Evolutionary conservation across 2,888 invertebrate genomes (phyloP), one percentile per base, ranked within the genome.

Genomic region (Agrochola macilenta): DNA sequence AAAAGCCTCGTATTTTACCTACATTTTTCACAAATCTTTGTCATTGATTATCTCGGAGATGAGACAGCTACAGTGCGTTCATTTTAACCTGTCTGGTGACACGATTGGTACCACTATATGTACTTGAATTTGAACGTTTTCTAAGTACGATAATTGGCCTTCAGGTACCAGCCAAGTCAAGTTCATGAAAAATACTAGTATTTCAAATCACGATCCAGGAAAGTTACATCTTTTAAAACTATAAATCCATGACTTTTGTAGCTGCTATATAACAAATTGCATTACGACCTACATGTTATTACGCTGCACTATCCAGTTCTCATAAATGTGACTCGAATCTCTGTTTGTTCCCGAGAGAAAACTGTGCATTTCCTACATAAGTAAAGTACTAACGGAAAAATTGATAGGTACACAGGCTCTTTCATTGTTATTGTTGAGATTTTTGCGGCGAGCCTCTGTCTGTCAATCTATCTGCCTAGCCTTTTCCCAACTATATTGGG

Each of bases 301-400:
- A 68, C 63, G 35, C 49, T 74, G 70, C 64, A 69, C 61, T 72
- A 69, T 72, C 74, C 77, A 81, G 74, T 75, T 43, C 86, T 78
- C 83, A 75, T 70, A 83, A 83, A 83, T 82, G 79, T 83, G 73
- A 77, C 83, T 86, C 49, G 35, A 82, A 79, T 82, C 86, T 85
- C 86, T 66, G 79, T 60, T 74, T 72, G 58, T 58, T 75, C 83
- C 72, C 83, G 0, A 60, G 78, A 85, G 83, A 78, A 71, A 79
- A 83, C 79, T 43, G 57, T 74, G 65, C 69, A 79, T 86, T 83
- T 78, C 78, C 81, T 81, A 77, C 77, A 63, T 73, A 81, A 65
- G 79, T 76, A 73, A 76, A 66, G 83, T 82, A 82, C 74, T 30
- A 9, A 54, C 35, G 26, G 17, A 43, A 14, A 80, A 81, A 68